Evolutionary conservation across 2,888 invertebrate genomes (phyloP), one percentile per base, ranked within the genome.

Genomic region (Bhutanitis thaidina): DNA sequence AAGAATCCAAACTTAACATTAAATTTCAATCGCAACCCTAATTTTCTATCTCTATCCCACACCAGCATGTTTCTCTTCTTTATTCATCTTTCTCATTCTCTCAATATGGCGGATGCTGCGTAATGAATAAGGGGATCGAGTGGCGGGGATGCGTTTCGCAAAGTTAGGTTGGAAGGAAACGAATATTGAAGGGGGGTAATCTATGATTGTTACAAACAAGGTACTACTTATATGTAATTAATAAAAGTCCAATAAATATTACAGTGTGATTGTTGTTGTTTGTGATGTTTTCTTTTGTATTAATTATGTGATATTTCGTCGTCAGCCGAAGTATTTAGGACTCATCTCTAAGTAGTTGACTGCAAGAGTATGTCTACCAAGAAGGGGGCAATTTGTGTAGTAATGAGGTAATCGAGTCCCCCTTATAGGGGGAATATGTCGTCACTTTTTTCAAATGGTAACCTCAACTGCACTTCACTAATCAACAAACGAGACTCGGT

Each of bases 21-120:
- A 69, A 67, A 71, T 68, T 72, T 69, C 34, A 13, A 13, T 12
- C 69, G 69, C 74, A 75, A 74, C 79, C 80, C 67, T 61, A 52
- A 54, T 60, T 52, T 54, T 54, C 55, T 37, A 30, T 65, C 41
- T 67, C 64, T 59, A 62, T 60, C 50, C 58, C 60, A 47, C 58
- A 48, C 59, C 7, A 29, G 16, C 10, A 34, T 13, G 27, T 56
- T 44, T 46, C 10, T 34, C 45, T n/a, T n/a, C n/a, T n/a, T n/a
- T n/a, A n/a, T 47, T 25, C 30, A 16, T 75, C 69, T 58, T 62
- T 77, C 69, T 29, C 52, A 41, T 58, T 49, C 60, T 64, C 64
- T 62, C 76, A 74, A 79, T 60, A 87, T 86, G 84, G 87, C 81
- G 86, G 87, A 85, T 83, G 84, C 81, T 83, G 85, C 62, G 68